phyloP scores from a whole-genome alignment of 2,113 vertebrate species.

The Syngnathus scovelli region DNA sequence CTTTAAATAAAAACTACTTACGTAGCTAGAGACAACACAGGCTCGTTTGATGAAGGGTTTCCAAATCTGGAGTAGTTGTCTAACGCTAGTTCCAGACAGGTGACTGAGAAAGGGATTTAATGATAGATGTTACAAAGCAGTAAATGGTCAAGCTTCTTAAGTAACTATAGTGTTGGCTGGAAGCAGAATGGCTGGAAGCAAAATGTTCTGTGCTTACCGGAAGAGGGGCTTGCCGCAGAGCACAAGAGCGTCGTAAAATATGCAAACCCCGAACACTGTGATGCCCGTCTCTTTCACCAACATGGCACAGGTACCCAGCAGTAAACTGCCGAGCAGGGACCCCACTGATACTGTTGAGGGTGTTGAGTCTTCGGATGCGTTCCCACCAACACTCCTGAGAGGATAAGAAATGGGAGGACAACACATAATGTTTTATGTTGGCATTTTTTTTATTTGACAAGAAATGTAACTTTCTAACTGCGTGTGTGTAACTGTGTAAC shows the following conservation, averaged over 20 bases:
- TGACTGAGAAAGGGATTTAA: slow-evolving; percentile 49
- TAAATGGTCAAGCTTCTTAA: no score
- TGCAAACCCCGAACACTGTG: slow-evolving; percentile 91
- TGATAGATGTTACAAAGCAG: neutral
- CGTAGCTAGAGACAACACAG: slow-evolving; percentile 77
- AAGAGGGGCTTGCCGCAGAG: slow-evolving; percentile 74
- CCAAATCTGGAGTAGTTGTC: slow-evolving; percentile 56
- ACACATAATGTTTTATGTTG: neutral
- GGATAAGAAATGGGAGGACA: slow-evolving; percentile 2
- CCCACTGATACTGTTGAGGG: slow-evolving; percentile 74
- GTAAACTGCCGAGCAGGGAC: slow-evolving; percentile 79
- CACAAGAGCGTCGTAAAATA: slow-evolving; percentile 87
- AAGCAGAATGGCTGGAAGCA: no score
- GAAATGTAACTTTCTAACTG: no score
- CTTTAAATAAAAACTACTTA: slow-evolving; percentile 67
- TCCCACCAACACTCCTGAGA: slow-evolving; percentile 80
- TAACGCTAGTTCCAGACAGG: slow-evolving; percentile 46
- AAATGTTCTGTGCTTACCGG: slow-evolving; percentile 70
- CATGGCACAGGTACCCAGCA: slow-evolving; percentile 93
- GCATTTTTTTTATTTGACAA: neutral
- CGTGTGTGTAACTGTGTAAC: no score
- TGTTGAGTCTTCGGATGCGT: slow-evolving; percentile 65
- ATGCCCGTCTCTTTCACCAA: slow-evolving; percentile 95
- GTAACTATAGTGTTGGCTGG: no score
- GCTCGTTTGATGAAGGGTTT: slow-evolving; percentile 86